A percentile compares a stretch with the other conserved stretches of the same genome.
These are phyloP conservation scores for Sterrhoptilus dennistouni DNA, from an alignment of 2,113 vertebrate species.

Conservation along the genomic window DNA sequence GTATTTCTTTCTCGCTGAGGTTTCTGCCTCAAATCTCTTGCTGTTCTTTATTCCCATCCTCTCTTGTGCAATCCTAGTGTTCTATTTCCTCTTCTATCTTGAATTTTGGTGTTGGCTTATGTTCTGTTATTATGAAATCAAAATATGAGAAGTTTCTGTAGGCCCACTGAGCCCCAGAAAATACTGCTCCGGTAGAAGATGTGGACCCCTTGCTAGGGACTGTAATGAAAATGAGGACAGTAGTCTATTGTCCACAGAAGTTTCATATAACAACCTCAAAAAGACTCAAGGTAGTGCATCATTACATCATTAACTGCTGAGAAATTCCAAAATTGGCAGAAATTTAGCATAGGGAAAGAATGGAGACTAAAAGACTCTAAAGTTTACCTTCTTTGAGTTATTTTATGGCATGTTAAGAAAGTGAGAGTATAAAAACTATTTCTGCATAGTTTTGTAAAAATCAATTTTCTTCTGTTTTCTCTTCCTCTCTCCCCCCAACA, in stretches of 20 bases:
- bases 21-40: not conserved
- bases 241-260: not conserved
- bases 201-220: not conserved
- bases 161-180: not conserved
- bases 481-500: fast-evolving
- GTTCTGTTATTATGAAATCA: not conserved
- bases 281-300: not conserved
- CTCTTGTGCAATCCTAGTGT: not conserved
- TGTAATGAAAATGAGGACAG: not conserved
- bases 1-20: not conserved
- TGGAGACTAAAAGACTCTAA: not conserved
- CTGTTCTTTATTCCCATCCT: not conserved
- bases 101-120: not conserved
- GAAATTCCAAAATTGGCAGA: not conserved
- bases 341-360: not conserved
- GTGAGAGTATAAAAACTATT: not conserved
- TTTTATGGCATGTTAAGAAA: not conserved
- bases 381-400: not conserved
- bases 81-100: not conserved
- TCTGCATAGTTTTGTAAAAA: not conserved
- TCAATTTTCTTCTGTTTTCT: not conserved
- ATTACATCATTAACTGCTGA: not conserved
- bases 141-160: not conserved
- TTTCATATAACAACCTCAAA: not conserved
- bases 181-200: not conserved